Conservation (phyloP, 2,888 invertebrate genomes). For the Stictocephala bisonia region DNA sequence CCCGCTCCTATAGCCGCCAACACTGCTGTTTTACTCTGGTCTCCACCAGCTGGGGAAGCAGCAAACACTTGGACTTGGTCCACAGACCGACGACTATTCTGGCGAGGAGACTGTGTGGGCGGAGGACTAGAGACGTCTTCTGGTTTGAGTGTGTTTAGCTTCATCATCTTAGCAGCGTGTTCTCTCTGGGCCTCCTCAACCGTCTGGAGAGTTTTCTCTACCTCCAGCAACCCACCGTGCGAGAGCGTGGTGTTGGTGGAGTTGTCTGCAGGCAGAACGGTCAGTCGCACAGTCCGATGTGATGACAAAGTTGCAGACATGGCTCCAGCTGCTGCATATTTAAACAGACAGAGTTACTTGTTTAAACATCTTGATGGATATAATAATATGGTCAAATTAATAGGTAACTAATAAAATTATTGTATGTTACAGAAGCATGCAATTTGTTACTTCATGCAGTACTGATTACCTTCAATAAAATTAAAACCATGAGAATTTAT, state of each 20-base stretch:
- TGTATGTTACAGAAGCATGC: no score
- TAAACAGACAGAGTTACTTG: no score
- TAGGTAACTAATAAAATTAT: no score
- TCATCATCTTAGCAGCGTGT: conserved; percentile 58
- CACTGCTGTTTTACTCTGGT: conserved; percentile 71
- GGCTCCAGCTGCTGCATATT: neutral
- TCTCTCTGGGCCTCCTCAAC: conserved; percentile 60
- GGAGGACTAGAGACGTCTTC: conserved; percentile 6
- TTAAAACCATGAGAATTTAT: no score
- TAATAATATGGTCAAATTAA: no score
- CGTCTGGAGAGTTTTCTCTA: conserved; percentile 66
- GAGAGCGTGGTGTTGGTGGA: conserved; percentile 69
- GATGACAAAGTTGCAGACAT: conserved; percentile 63
- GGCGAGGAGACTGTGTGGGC: conserved; percentile 4
- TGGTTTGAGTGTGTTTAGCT: conserved; percentile 46
- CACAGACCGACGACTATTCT: neutral
- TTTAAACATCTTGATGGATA: no score
- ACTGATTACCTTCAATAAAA: no score
- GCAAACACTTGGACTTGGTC: conserved; percentile 34
- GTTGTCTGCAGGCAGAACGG: conserved; percentile 77
- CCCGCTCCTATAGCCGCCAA: conserved; percentile 81
- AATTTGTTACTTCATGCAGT: no score
- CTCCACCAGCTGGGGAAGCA: conserved; percentile 33
- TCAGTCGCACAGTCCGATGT: conserved; percentile 72
- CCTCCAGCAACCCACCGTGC: conserved; percentile 80